phyloP scores from a whole-genome alignment of 1,140 invertebrate species.

The Portunus trituberculatus region DNA sequence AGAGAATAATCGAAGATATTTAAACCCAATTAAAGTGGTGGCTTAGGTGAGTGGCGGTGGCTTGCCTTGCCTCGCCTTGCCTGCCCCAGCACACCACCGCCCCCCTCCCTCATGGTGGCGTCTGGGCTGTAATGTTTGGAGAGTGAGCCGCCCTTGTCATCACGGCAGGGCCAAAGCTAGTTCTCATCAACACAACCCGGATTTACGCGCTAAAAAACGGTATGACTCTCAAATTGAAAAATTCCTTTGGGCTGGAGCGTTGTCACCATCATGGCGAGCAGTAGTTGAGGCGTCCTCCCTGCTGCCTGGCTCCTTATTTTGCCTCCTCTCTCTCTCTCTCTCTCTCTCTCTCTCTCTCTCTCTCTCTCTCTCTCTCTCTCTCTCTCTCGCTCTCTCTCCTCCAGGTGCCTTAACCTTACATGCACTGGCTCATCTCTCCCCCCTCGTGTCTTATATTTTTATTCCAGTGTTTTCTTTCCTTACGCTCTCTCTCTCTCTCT shows the following conservation, averaged over 20 bases:
- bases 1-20: not conserved
- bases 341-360: not conserved
- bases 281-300: not conserved
- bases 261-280: slow-evolving; percentile 7
- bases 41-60: not conserved
- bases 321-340: not conserved
- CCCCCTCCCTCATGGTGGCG: not conserved
- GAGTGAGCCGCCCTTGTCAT: not conserved
- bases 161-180: slow-evolving; percentile 16
- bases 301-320: no score
- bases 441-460: no score
- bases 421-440: no score
- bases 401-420: not conserved
- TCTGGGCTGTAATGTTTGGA: not conserved
- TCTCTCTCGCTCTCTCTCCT: not conserved
- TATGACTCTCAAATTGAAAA: slow-evolving; percentile 23
- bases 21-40: not conserved
- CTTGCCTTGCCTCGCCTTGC: not conserved
- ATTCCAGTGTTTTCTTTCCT: no score
- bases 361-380: not conserved
- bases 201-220: slow-evolving; percentile 13
- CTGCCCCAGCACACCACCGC: not conserved
- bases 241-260: not conserved
- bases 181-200: slow-evolving; percentile 12
- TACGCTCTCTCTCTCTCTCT: not conserved